phyloP scores from a whole-genome alignment of 1,140 invertebrate species.

The Drosophila eugracilis region DNA sequence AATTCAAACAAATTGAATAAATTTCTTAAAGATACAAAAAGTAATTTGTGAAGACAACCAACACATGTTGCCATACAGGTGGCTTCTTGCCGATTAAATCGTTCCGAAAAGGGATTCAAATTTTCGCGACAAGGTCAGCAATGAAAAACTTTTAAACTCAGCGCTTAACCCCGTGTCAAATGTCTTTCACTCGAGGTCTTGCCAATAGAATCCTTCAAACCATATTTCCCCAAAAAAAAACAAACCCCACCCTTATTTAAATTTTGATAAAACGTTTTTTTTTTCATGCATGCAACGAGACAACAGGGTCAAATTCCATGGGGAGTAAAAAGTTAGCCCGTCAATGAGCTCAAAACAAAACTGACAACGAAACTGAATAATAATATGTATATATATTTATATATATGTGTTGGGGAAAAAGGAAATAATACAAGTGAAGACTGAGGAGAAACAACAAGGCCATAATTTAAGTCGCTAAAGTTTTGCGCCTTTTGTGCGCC shows the following conservation, averaged over 20 bases:
- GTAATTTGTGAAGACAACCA: background rate
- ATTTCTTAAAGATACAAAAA: background rate
- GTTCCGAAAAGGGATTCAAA: constrained; percentile 2
- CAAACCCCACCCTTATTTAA: background rate
- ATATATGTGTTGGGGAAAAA: constrained; percentile 2
- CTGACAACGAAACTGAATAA: constrained; percentile 16
- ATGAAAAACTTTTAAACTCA: constrained; percentile 12
- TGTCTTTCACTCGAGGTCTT: constrained; percentile 21
- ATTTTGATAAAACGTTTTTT: constrained; percentile 18
- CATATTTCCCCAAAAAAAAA: no score
- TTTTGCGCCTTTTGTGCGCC: constrained; percentile 79
- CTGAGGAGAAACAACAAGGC: constrained; percentile 54
- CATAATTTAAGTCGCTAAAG: constrained; percentile 81
- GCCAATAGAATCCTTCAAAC: constrained; percentile 32
- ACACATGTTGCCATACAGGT: constrained; percentile 20
- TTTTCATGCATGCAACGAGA: constrained; percentile 70
- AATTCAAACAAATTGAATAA: no score
- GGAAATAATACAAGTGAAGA: constrained; percentile 22
- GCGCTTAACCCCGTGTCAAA: constrained; percentile 35
- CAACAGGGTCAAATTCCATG: constrained; percentile 56
- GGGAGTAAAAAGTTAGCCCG: constrained; percentile 62
- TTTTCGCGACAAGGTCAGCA: constrained; percentile 15
- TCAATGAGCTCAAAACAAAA: constrained; percentile 37
- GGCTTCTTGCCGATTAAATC: background rate
- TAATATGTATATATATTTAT: constrained; percentile 4